Evolutionary conservation across 2,888 invertebrate species (phyloP).

Genomic region (Marronus borbonicus): DNA sequence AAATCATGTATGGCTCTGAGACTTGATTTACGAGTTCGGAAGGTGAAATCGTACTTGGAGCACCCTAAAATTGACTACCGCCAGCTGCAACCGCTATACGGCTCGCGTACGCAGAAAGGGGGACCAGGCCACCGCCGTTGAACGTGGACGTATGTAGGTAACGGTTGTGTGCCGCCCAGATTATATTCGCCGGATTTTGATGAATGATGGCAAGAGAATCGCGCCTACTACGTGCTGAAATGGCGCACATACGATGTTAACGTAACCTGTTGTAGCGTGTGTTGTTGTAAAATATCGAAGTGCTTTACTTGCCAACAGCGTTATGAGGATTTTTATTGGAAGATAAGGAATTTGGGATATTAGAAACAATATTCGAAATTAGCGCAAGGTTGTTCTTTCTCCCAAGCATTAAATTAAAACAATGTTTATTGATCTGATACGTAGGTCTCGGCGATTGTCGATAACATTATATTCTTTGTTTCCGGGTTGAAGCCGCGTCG

Average conservation of each 20-base stretch:
- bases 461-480: too few relatives aligned
- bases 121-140: slow-evolving; percentile 1
- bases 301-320: neutral
- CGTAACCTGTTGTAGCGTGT: slow-evolving; percentile 48
- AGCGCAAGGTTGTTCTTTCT: too few relatives aligned
- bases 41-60: slow-evolving; percentile 47
- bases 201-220: slow-evolving; percentile 44
- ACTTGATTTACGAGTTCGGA: slow-evolving; percentile 50
- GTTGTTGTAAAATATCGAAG: neutral
- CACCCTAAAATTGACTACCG: slow-evolving; percentile 44
- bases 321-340: too few relatives aligned
- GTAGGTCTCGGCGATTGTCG: too few relatives aligned
- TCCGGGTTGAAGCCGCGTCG: too few relatives aligned
- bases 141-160: neutral
- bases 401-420: too few relatives aligned
- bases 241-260: slow-evolving; percentile 43
- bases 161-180: slow-evolving; percentile 31
- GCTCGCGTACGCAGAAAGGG: neutral
- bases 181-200: slow-evolving; percentile 46
- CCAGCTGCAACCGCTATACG: slow-evolving; percentile 18
- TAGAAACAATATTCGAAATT: too few relatives aligned
- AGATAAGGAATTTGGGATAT: too few relatives aligned
- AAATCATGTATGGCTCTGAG: slow-evolving; percentile 48
- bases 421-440: too few relatives aligned
- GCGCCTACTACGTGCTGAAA: slow-evolving; percentile 42